These are phyloP conservation scores for Psophia crepitans DNA, from an alignment of 2,113 vertebrate species.

Conservation along the genomic window DNA sequence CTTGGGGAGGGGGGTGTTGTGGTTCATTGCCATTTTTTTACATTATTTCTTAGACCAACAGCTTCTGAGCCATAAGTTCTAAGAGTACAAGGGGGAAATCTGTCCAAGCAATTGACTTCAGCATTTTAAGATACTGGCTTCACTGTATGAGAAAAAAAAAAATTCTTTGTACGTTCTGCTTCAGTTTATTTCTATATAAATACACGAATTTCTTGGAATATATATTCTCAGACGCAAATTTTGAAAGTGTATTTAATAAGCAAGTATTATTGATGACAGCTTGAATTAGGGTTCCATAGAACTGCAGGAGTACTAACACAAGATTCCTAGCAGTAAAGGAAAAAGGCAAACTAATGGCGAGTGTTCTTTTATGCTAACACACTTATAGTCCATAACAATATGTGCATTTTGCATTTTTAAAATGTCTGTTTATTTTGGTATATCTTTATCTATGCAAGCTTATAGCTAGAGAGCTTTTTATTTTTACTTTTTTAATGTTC, in stretches of 20 bases:
- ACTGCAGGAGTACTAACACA: background rate
- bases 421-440: conserved; percentile 50
- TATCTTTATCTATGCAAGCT: conserved; percentile 41
- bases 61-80: background rate
- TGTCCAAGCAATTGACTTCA: background rate
- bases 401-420: conserved; percentile 29
- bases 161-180: background rate
- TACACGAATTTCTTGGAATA: background rate
- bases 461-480: conserved; percentile 12
- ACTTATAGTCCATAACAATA: background rate
- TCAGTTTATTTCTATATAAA: background rate
- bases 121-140: background rate
- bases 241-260: background rate
- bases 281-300: background rate
- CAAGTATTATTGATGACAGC: background rate
- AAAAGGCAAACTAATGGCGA: background rate
- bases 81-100: background rate
- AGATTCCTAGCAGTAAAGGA: background rate
- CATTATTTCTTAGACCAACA: background rate
- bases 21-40: background rate
- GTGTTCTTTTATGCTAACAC: background rate
- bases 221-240: background rate
- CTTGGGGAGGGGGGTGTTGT: accelerated
- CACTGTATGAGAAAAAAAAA: background rate
- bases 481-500: conserved; percentile 52